Evolutionary conservation across 1,140 invertebrate species (phyloP).

Genomic region (Drosophila varians): DNA sequence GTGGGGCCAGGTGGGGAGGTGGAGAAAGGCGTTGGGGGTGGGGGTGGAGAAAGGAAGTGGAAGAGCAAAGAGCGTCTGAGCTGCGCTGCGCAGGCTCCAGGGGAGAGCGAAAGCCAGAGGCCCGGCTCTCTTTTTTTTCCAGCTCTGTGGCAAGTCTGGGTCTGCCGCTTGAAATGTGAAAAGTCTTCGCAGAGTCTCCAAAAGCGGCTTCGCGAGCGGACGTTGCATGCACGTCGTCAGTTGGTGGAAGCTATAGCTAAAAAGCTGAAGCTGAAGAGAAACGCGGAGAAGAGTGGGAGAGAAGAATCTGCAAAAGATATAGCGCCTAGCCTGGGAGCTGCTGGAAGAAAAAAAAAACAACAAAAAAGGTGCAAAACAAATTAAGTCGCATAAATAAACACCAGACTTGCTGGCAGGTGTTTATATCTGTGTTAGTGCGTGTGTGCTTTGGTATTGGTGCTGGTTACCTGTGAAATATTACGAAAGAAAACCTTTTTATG

Average conservation of each 20-base stretch:
- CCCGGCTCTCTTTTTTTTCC: conserved; percentile 30
- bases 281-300: conserved; percentile 1
- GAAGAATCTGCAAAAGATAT: conserved; percentile 37
- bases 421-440: conserved; percentile 16
- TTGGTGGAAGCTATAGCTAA: conserved; percentile 1
- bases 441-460: neutral
- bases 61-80: neutral
- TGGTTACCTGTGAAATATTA: conserved; percentile 29
- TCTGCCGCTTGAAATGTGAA: conserved; percentile 17
- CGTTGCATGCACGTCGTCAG: conserved; percentile 49
- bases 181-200: conserved; percentile 65
- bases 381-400: conserved; percentile 48
- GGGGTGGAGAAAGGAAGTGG: conserved; percentile 1
- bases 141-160: conserved; percentile 23
- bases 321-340: conserved; percentile 37
- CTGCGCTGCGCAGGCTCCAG: conserved; percentile 60
- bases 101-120: conserved; percentile 2
- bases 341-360: conserved; percentile 13
- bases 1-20: neutral
- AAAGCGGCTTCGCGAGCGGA: conserved; percentile 63
- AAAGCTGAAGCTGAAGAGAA: conserved; percentile 18
- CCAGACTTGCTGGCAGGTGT: conserved; percentile 30
- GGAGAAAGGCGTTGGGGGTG: neutral
- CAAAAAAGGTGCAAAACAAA: conserved; percentile 56
- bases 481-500: conserved; percentile 45